Percentiles rank a stretch among this genome's conserved stretches.
Conservation (phyloP, 2,888 invertebrate genomes). For the Oligia strigilis region DNA sequence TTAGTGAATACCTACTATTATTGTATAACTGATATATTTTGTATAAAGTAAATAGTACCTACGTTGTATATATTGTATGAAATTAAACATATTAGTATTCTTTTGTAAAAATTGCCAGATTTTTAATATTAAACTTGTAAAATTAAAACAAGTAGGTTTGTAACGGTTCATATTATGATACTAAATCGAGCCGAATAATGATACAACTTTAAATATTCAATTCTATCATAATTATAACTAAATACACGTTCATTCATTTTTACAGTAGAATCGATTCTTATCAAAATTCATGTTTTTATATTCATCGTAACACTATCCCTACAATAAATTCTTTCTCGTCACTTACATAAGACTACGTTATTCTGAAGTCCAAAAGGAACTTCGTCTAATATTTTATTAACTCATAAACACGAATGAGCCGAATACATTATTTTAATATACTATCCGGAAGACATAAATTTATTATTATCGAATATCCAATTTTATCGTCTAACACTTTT, state of each 20-base stretch:
- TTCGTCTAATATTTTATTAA: slow-evolving; percentile 72
- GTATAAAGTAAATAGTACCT: neutral
- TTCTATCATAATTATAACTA: slow-evolving; percentile 53
- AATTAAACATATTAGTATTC: slow-evolving; percentile 1
- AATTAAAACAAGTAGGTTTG: neutral
- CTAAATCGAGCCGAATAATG: slow-evolving; percentile 41
- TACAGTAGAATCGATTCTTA: slow-evolving; percentile 73
- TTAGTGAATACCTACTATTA: neutral
- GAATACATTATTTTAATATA: slow-evolving; percentile 83
- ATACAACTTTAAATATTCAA: slow-evolving; percentile 45
- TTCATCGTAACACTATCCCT: slow-evolving; percentile 76
- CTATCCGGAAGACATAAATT: slow-evolving; percentile 90
- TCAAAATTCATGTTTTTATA: slow-evolving; percentile 75
- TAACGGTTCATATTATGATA: slow-evolving; percentile 9
- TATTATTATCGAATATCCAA: slow-evolving; percentile 79
- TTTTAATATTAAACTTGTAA: neutral
- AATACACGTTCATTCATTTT: slow-evolving; percentile 63
- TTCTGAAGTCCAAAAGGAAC: slow-evolving; percentile 85
- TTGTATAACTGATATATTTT: neutral
- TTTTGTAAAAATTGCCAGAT: neutral
- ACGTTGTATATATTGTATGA: slow-evolving; percentile 8
- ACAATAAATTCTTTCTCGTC: slow-evolving; percentile 86
- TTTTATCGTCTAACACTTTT: slow-evolving; percentile 75
- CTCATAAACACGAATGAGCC: slow-evolving; percentile 82
- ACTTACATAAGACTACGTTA: slow-evolving; percentile 79